Evolutionary conservation across 2,888 invertebrate species (phyloP).

Genomic region (Ichneumoninae sp.): DNA sequence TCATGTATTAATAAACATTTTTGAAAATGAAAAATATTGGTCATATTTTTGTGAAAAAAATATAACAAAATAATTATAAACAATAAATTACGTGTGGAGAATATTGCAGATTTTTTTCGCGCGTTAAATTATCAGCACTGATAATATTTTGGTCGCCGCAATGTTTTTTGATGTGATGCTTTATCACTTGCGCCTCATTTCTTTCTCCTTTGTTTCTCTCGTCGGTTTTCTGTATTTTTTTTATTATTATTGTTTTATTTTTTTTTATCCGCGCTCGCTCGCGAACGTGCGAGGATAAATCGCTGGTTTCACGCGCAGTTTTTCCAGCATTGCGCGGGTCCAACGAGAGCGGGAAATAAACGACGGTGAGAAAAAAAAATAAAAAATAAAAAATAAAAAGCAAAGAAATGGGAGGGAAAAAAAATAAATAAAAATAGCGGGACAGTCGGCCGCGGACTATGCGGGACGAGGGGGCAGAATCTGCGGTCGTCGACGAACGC

Average conservation of each 20-base stretch:
- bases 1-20: too few species aligned
- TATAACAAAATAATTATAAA: neutral
- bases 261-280: constrained; percentile 44
- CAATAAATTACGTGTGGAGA: neutral
- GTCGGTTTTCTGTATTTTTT: neutral
- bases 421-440: constrained; percentile 30
- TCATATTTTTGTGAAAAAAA: too few species aligned
- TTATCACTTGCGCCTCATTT: constrained; percentile 29
- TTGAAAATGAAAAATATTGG: too few species aligned
- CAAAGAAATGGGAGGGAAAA: neutral
- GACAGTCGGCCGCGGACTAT: constrained; percentile 1
- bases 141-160: neutral
- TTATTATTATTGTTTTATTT: neutral
- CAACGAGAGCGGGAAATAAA: constrained; percentile 41
- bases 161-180: neutral
- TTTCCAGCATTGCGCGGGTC: constrained; percentile 23
- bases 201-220: constrained; percentile 12
- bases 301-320: constrained; percentile 68
- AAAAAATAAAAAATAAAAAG: too few species aligned
- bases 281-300: constrained; percentile 70
- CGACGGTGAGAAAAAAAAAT: constrained; percentile 20
- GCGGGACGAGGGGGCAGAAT: constrained; percentile 41
- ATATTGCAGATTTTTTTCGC: neutral
- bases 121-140: neutral
- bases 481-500: constrained; percentile 27